Base-by-base conservation (phyloP, 2,797 vertebrate species). In the Urophycis tenuis region DNA sequence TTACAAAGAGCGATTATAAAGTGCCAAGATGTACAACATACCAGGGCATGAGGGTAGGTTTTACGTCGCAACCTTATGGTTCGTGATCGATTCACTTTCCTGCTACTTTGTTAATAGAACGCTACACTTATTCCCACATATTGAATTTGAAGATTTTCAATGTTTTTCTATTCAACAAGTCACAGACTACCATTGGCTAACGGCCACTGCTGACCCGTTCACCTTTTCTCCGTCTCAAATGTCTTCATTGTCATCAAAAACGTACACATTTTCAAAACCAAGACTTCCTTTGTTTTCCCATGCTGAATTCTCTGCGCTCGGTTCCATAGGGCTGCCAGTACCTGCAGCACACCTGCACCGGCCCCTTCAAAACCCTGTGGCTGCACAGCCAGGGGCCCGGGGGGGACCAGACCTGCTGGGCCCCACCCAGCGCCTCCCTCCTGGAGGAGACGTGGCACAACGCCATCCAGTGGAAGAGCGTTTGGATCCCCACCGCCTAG, bases 401-500 rank as follows among this genome's bases (percentile, higher is more conserved):
- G 0, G 77, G 70, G 41, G 81, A 82, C 15, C 76, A 45, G 22
- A 67, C 76, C 0, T 78, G 30, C 80, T 93, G 93, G 92, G 73
- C 86, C 53, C 79, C 0, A 71, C 80, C 80, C 77, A 79, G 81
- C 41, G 75, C 88, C 5, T 77, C 86, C 0, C 71, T 92, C 19
- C 76, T 93, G 80, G 93, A 94, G 33, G 91, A 93, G 36, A 80
- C 89, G 85, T 93, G 93, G 93, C 91, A 91, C 36, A 88, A 88
- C 0, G 88, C 90, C 0, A 89, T 92, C 5, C 92, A 92, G 87
- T 94, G 93, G 93, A 94, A 93, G 85, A 93, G 88, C n/a, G 84
- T 94, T 14, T 94, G 93, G 93, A 93, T 94, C 75, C 93, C 93
- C 7, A 93, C 92, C 0, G 91, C 92, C 29, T 94, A 84, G 85